These are phyloP conservation scores for Crossaster papposus DNA, from an alignment of 53 echinoderm and acorn worm genomes.

Conservation along the genomic window DNA sequence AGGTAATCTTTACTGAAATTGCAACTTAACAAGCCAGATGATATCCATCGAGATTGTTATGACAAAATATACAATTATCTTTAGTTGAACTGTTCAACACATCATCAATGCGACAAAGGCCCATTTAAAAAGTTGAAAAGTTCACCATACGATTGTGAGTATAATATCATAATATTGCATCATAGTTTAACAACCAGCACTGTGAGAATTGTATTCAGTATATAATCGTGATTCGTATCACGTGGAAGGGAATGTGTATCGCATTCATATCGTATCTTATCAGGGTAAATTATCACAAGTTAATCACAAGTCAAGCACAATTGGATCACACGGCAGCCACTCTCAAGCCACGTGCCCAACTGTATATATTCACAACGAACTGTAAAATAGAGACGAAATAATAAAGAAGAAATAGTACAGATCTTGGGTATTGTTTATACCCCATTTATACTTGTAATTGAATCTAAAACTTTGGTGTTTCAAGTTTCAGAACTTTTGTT, in stretches of 20 bases:
- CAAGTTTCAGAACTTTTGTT: too few relatives aligned
- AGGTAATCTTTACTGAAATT: neutral
- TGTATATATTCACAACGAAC: too few relatives aligned
- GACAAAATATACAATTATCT: neutral
- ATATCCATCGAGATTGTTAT: neutral
- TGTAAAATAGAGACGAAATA: too few relatives aligned
- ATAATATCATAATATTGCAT: neutral
- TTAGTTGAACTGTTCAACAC: neutral
- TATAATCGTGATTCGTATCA: neutral
- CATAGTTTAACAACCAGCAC: neutral
- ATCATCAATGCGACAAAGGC: neutral
- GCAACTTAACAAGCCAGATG: neutral
- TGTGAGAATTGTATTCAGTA: neutral
- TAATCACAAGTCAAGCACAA: neutral
- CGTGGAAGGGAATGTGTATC: neutral
- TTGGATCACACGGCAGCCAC: too few relatives aligned
- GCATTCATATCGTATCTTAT: neutral
- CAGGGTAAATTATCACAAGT: neutral
- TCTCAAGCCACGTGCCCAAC: too few relatives aligned
- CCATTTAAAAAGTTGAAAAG: slow-evolving; percentile 17
- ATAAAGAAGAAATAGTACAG: too few relatives aligned
- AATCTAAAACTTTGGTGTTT: too few relatives aligned
- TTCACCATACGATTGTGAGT: neutral
- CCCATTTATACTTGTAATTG: too few relatives aligned
- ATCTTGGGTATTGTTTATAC: too few relatives aligned